A percentile compares a stretch with the other conserved stretches of the same genome.
Evolutionary conservation across 2,888 invertebrate genomes (phyloP).

Genomic region (Ramazzottius varieornatus): DNA sequence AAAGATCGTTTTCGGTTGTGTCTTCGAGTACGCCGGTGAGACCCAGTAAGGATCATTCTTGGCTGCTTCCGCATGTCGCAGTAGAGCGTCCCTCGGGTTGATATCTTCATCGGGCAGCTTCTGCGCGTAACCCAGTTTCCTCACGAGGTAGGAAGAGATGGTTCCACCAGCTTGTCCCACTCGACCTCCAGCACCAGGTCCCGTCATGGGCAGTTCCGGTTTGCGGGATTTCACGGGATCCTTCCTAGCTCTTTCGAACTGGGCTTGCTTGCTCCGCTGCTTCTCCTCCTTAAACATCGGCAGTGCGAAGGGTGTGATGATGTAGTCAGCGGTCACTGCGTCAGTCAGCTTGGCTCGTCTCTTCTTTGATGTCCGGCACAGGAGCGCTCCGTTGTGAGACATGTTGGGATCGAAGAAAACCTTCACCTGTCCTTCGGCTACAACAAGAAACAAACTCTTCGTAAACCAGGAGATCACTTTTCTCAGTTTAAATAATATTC

Average conservation of each 20-base stretch:
- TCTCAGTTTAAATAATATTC: too few species aligned
- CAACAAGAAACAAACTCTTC: too few species aligned
- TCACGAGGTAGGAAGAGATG: slow-evolving; percentile 75
- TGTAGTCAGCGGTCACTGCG: slow-evolving; percentile 4
- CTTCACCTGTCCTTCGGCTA: slow-evolving; percentile 53
- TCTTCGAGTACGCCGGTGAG: slow-evolving; percentile 46
- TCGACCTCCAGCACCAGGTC: slow-evolving; percentile 44
- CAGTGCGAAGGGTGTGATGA: slow-evolving; percentile 36
- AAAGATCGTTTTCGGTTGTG: slow-evolving; percentile 11
- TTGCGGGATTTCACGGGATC: slow-evolving; percentile 29
- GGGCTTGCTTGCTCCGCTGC: slow-evolving; percentile 58
- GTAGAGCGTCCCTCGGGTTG: slow-evolving; percentile 76
- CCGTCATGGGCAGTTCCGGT: slow-evolving; percentile 30
- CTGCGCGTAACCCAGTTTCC: slow-evolving; percentile 62
- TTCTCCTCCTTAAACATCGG: slow-evolving; percentile 79
- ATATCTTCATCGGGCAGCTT: slow-evolving; percentile 64
- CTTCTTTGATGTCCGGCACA: neutral
- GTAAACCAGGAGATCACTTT: too few species aligned
- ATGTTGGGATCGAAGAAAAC: slow-evolving; percentile 62
- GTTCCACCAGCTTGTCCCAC: slow-evolving; percentile 84
- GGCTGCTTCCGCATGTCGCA: slow-evolving; percentile 77
- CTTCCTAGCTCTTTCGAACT: slow-evolving; percentile 63
- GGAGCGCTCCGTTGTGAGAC: slow-evolving; percentile 1
- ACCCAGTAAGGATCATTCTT: slow-evolving; percentile 92
- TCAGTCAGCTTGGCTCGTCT: neutral